A percentile compares a stretch with the other conserved stretches of the same genome.
Evolutionary conservation across 2,888 invertebrate species (phyloP).

Genomic region (Isoperla grammatica): DNA sequence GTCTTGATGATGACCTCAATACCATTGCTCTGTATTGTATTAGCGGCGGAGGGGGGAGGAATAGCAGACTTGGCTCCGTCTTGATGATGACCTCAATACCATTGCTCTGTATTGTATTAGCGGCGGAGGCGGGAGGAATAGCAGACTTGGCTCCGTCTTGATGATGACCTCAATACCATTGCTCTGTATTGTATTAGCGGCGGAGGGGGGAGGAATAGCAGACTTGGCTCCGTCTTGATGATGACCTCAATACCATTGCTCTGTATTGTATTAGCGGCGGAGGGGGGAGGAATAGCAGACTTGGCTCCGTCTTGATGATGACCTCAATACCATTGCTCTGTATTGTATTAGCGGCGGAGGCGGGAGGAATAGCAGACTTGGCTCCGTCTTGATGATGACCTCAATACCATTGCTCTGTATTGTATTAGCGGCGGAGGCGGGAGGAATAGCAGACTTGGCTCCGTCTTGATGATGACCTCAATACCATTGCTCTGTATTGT

Average conservation of each 20-base stretch:
- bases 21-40: conserved; percentile 7
- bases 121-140: neutral
- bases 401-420: conserved; percentile 4
- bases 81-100: conserved; percentile 8
- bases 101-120: conserved; percentile 10
- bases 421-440: conserved; percentile 9
- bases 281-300: neutral
- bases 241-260: neutral
- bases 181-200: conserved; percentile 13
- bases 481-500: conserved; percentile 6
- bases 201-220: neutral
- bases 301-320: conserved; percentile 1
- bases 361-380: neutral
- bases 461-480: conserved; percentile 5
- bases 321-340: conserved; percentile 1
- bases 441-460: neutral
- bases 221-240: conserved; percentile 1
- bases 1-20: conserved; percentile 7
- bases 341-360: conserved; percentile 11
- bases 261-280: conserved; percentile 11
- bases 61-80: neutral
- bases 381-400: conserved; percentile 1
- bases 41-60: neutral
- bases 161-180: conserved; percentile 1
- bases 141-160: neutral